Evolutionary conservation across 2,797 vertebrate genomes (phyloP).

Genomic region (Anomalospiza imberbis): DNA sequence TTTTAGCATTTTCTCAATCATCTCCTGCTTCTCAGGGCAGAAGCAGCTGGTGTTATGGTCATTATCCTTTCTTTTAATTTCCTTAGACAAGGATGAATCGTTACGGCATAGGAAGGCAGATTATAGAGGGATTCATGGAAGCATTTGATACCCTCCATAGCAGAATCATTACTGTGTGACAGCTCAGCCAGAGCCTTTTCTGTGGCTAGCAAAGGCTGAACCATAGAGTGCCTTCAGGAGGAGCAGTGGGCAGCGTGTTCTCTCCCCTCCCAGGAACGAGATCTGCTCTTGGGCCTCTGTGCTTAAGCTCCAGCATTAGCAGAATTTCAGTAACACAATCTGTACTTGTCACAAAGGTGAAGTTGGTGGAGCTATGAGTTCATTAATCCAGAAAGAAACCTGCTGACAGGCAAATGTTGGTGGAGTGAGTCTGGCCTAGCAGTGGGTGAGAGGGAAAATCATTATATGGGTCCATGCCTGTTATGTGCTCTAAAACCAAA

Average conservation of each 20-base stretch:
- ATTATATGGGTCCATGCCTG: rapidly evolving
- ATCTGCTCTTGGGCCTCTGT: background rate
- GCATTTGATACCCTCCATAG: background rate
- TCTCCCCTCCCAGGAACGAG: background rate
- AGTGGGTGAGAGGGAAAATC: background rate
- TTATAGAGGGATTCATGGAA: background rate
- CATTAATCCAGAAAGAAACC: background rate
- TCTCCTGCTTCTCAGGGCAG: background rate
- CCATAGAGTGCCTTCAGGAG: background rate
- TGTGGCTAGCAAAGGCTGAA: background rate
- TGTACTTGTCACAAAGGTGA: background rate
- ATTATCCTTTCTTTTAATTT: background rate
- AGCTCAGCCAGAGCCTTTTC: background rate
- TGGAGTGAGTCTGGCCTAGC: background rate
- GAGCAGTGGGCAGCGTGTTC: background rate
- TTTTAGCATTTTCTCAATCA: constrained; percentile 3
- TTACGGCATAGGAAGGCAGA: background rate
- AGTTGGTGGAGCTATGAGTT: background rate
- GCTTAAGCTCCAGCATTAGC: background rate
- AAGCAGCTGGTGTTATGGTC: background rate
- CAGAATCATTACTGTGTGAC: background rate
- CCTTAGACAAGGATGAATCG: background rate
- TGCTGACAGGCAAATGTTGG: background rate
- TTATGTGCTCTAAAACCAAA: background rate
- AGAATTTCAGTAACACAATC: background rate